Percentiles rank a stretch among this genome's conserved stretches.
These are phyloP conservation scores for Brachycybe producta DNA, from an alignment of 2,888 invertebrate species.

Conservation along the genomic window DNA sequence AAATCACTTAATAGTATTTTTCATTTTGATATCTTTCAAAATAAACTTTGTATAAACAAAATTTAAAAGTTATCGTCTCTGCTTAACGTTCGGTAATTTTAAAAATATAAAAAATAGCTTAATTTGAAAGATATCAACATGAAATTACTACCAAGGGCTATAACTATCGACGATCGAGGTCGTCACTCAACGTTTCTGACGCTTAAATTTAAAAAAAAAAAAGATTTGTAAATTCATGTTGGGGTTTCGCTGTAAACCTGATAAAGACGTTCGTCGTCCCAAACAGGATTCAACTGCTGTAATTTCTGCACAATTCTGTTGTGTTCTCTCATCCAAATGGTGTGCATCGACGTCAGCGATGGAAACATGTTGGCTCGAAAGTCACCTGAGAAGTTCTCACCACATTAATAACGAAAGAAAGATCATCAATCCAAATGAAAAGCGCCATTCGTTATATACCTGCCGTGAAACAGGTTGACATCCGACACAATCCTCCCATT, in stretches of 20 bases:
- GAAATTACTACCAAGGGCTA: too few relatives aligned
- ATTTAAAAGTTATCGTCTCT: background rate
- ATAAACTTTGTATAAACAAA: too few relatives aligned
- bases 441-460: slow-evolving; percentile 41
- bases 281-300: slow-evolving; percentile 70
- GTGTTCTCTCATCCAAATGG: slow-evolving; percentile 78
- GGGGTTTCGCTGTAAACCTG: slow-evolving; percentile 41
- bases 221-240: too few relatives aligned
- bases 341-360: slow-evolving; percentile 80
- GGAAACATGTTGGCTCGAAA: slow-evolving; percentile 84
- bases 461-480: slow-evolving; percentile 85
- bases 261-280: slow-evolving; percentile 84
- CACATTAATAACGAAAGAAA: slow-evolving; percentile 4
- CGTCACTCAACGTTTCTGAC: too few relatives aligned
- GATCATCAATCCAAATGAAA: background rate
- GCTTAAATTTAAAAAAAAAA: too few relatives aligned
- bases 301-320: slow-evolving; percentile 67
- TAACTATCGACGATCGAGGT: too few relatives aligned
- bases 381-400: slow-evolving; percentile 54
- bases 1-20: too few relatives aligned
- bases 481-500: slow-evolving; percentile 27
- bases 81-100: too few relatives aligned
- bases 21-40: too few relatives aligned
- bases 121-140: too few relatives aligned
- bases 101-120: too few relatives aligned